Conservation (phyloP, 2,888 invertebrate species). For the Oxytorus armatus region DNA sequence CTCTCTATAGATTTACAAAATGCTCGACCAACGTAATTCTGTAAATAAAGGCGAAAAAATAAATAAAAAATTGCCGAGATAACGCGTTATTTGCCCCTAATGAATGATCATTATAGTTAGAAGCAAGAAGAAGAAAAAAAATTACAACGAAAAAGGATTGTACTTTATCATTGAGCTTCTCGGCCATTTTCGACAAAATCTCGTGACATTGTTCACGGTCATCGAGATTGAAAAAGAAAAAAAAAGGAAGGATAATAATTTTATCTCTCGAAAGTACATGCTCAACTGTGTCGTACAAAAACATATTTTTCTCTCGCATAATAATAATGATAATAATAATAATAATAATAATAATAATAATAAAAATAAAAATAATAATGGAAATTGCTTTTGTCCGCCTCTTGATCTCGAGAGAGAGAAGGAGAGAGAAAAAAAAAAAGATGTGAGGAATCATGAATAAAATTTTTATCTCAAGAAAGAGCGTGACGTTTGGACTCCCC, state of each 20-base stretch:
- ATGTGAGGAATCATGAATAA: background rate
- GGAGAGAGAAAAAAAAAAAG: background rate
- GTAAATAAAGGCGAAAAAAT: no score
- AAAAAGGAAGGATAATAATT: background rate
- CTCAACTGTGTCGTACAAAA: constrained; percentile 40
- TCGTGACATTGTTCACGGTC: constrained; percentile 14
- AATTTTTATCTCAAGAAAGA: background rate
- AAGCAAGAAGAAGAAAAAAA: no score
- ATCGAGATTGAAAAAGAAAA: background rate
- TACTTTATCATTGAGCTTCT: no score
- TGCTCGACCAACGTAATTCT: no score
- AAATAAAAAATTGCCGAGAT: no score
- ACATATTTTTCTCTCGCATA: constrained; percentile 31
- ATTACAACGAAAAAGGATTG: no score
- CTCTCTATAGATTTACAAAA: no score
- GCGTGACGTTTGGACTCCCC: constrained; percentile 10
- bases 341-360: background rate
- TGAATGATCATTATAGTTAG: no score
- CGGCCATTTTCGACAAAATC: no score
- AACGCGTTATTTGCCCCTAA: no score
- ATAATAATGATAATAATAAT: constrained; percentile 1
- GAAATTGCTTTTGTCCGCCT: constrained; percentile 9
- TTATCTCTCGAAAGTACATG: constrained; percentile 3
- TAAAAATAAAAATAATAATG: constrained; percentile 1
- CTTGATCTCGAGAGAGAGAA: constrained; percentile 17